Evolutionary conservation across 2,888 invertebrate species (phyloP), one percentile per base, ranked within the genome.

Genomic region (Papilio elwesi): DNA sequence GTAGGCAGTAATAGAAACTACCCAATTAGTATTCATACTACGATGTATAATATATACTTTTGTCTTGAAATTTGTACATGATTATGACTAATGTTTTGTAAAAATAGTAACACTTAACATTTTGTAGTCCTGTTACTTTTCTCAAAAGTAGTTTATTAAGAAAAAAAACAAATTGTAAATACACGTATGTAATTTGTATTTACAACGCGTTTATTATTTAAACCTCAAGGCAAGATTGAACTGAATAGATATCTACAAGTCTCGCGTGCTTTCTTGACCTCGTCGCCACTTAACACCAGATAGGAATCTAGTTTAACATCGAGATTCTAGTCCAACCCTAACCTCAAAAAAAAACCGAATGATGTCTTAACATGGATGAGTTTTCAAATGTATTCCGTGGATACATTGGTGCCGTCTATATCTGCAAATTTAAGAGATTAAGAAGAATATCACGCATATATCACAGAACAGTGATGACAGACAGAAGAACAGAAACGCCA

Each of bases 231-330:
- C 13, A 26, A 64, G 26, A 64, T 59, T 38, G 38, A 49, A 64
- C 48, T 64, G 49, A 64, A 64, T 64, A 49, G 64, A 59, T 59
- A 59, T 59, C 36, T 59, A n/a, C 55, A 36, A 57, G 57, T 11
- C 64, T 49, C 13, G 49, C 64, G 64, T 64, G 64, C 49, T 64
- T 64, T 64, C 64, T 64, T 64, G 64, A 64, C 64, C 64, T 64
- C 64, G 48, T 64, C 49, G 49, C 64, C 64, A 64, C 48, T 64
- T 49, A 49, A 48, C 64, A 64, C 49, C 0, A 26, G 48, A 48
- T 49, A 49, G 64, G 13, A 64, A 64, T 64, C 64, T 64, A 13
- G 49, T 48, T 48, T 64, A 64, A 2, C 49, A 13, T 64, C 26
- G 49, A 16, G 16, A 59, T 59, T 59, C 59, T 59, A 59, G 59